These are phyloP conservation scores for Cromileptes altivelis DNA, from an alignment of 2,113 vertebrate species.

Conservation along the genomic window DNA sequence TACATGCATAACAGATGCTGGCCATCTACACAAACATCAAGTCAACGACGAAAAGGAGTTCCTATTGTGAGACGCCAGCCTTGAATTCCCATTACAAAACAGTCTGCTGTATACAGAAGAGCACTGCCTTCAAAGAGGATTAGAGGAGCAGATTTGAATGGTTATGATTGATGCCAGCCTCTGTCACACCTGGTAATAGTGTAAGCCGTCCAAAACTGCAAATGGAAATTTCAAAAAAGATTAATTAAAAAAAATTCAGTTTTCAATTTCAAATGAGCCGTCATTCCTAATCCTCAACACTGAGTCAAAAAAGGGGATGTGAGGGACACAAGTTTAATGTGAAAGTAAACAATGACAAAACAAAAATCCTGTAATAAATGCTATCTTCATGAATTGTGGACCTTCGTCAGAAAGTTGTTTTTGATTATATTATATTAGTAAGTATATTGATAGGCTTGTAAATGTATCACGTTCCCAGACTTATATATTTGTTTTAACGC, in stretches of 20 bases:
- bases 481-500: too few relatives aligned
- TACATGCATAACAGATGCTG: neutral
- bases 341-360: neutral
- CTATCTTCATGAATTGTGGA: neutral
- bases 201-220: slow-evolving; percentile 5
- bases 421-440: neutral
- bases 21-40: neutral
- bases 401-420: neutral
- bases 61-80: neutral
- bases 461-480: too few relatives aligned
- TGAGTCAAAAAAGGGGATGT: neutral
- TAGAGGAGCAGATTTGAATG: slow-evolving; percentile 5
- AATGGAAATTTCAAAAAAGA: neutral
- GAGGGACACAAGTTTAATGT: neutral
- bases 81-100: neutral
- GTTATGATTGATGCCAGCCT: slow-evolving; percentile 1
- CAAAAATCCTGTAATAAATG: neutral
- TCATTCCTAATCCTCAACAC: neutral
- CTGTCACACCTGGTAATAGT: slow-evolving; percentile 15
- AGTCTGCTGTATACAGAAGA: neutral
- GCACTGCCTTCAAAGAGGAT: neutral
- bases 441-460: neutral
- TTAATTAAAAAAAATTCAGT: neutral
- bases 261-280: neutral
- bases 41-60: neutral